Percentiles rank a stretch among this genome's conserved stretches.
These are phyloP conservation scores for Pangasius larnaudii DNA, from an alignment of 2,797 vertebrate genomes.

Conservation along the genomic window DNA sequence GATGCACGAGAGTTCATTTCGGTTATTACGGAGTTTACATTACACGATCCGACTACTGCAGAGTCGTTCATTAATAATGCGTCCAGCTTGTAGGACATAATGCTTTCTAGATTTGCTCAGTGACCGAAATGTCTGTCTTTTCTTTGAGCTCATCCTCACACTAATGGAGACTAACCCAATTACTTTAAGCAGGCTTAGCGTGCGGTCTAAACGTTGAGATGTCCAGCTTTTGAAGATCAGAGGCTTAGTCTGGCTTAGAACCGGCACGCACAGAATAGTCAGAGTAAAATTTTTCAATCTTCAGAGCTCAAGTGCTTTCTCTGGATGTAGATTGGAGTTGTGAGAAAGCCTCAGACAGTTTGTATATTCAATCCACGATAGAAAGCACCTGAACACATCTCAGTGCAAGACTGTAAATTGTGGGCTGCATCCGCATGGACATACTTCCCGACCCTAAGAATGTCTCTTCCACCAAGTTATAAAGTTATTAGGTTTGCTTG, in stretches of 20 bases:
- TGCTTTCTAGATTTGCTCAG: not conserved
- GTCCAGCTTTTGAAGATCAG: slow-evolving; percentile 15
- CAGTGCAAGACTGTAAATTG: not conserved
- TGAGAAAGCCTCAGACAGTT: not conserved
- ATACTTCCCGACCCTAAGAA: not conserved
- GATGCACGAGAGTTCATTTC: slow-evolving; percentile 10
- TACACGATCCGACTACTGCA: not conserved
- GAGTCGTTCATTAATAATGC: slow-evolving; percentile 5
- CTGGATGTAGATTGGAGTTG: not conserved
- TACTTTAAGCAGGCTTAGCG: slow-evolving; percentile 22
- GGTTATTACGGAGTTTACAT: not conserved
- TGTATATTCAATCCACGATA: not conserved
- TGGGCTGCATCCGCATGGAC: not conserved
- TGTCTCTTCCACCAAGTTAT: not conserved
- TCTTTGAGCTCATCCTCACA: not conserved
- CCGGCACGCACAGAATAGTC: not conserved
- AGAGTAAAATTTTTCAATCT: not conserved
- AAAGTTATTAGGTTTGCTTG: not conserved
- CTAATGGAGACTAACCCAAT: slow-evolving; percentile 22
- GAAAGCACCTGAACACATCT: not conserved
- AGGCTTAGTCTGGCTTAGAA: not conserved
- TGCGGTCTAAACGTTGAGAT: slow-evolving; percentile 2
- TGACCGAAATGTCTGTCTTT: not conserved
- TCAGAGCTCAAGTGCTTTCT: not conserved
- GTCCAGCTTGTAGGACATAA: not conserved